Conservation (phyloP, 1,140 invertebrate species). For the Stratiolaelaps scimitus region DNA sequence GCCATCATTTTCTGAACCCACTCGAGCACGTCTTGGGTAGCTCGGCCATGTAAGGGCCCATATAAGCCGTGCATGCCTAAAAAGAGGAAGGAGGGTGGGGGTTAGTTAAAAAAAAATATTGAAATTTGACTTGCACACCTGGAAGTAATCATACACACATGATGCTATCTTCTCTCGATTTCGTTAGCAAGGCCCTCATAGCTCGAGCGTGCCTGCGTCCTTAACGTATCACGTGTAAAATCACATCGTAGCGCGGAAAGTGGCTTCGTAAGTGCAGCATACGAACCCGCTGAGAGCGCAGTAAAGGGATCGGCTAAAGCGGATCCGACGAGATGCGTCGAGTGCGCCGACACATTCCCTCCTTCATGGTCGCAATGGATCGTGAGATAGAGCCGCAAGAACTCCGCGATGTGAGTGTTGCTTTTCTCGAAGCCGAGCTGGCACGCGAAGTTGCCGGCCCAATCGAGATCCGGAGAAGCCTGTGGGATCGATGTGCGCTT, state of each 20-base stretch:
- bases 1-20: constrained; percentile 67
- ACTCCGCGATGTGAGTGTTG: constrained; percentile 69
- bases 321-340: constrained; percentile 83
- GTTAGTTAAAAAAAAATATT: too few relatives aligned
- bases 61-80: constrained; percentile 41
- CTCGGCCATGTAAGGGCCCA: constrained; percentile 86
- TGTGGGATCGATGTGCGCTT: constrained; percentile 72
- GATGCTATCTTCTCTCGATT: too few relatives aligned
- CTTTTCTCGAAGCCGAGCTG: constrained; percentile 73
- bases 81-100: too few relatives aligned
- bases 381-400: constrained; percentile 86
- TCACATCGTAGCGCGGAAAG: not conserved
- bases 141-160: too few relatives aligned
- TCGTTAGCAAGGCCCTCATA: too few relatives aligned
- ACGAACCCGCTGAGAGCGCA: constrained; percentile 82
- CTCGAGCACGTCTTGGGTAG: constrained; percentile 74
- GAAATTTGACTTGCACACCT: too few relatives aligned
- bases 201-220: too few relatives aligned
- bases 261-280: too few relatives aligned
- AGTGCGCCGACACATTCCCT: constrained; percentile 89
- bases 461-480: constrained; percentile 78
- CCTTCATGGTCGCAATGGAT: constrained; percentile 92
- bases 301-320: constrained; percentile 88
- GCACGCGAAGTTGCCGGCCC: constrained; percentile 79
- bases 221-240: too few relatives aligned